Base-by-base conservation (phyloP, 2,113 vertebrate genomes). In the Numida meleagris region DNA sequence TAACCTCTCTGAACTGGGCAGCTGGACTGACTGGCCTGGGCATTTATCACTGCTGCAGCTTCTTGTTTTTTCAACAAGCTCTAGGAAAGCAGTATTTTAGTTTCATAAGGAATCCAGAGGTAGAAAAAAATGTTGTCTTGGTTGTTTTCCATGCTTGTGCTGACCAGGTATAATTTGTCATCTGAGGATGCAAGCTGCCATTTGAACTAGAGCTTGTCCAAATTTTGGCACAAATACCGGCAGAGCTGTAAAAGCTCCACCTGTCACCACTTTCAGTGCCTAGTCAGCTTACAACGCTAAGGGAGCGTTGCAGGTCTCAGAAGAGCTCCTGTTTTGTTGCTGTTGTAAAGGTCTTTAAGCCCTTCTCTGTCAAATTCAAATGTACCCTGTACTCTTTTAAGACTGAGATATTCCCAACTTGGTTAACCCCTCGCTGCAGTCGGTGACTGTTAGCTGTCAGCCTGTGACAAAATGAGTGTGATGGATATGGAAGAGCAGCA, bases 141-240 rank as follows among this genome's bases (percentile, higher is more conserved):
- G 48, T 93, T 93, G 86, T 58, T 88, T 92, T 78, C 82, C 58
- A 31, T 84, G 82, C 80, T 76, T 75, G 88, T 66, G 63, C 82
- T 76, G 93, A 68, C 80, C 85, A 88, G 65, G n/a, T 93, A 40
- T 86, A 90, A 96, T 94, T 91, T 95, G 66, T 94, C 92, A 94
- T 78, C 80, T 72, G 82, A 90, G 82, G 72, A 59, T 78, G 43
- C 77, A 77, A 91, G 82, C 88, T 93, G 76, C 79, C 93, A 78
- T 78, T 93, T 91, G 82, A 97, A 90, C 93, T 75, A 86, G 51
- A 91, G 82, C 57, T 90, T 76, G 65, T 82, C 80, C 25, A 5
- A 91, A 84, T 94, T 95, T 84, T 96, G 93, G 93, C 93, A 96
- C 80, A 43, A n/a, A 74, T 57, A 65, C 58, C 59, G 63, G 70